Conservation (phyloP, 2,113 vertebrate genomes). For the Mormoops blainvillei region DNA sequence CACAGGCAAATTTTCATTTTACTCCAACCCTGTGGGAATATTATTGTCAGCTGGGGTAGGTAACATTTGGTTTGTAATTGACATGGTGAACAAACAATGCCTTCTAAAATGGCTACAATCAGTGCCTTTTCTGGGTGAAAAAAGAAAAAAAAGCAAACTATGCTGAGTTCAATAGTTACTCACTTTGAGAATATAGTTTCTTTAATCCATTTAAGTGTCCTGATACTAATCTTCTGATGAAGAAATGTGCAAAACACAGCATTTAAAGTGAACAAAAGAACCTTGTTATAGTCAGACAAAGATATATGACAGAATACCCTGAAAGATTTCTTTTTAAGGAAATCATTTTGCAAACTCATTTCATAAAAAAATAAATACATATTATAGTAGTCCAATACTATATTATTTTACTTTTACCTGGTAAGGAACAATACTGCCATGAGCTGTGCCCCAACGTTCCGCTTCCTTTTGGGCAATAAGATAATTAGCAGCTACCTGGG, state of each 20-base stretch:
- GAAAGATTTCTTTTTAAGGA: background rate
- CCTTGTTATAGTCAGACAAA: conserved; percentile 47
- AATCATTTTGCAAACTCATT: background rate
- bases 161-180: conserved; percentile 59
- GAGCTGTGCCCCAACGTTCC: conserved; percentile 88
- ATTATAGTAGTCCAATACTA: background rate
- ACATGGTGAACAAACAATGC: conserved; percentile 33
- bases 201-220: conserved; percentile 74
- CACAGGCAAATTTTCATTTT: conserved; percentile 32
- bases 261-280: conserved; percentile 71
- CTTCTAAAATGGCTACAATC: conserved; percentile 41
- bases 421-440: conserved; percentile 90
- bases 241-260: conserved; percentile 60
- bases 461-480: conserved; percentile 85
- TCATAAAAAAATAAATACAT: conserved; percentile 3
- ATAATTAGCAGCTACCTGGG: conserved; percentile 88
- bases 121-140: conserved; percentile 36
- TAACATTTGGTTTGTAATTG: conserved; percentile 42
- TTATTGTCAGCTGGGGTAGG: conserved; percentile 39
- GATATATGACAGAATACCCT: conserved; percentile 12
- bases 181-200: conserved; percentile 68
- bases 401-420: conserved; percentile 79
- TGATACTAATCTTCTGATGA: conserved; percentile 73
- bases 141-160: conserved; percentile 29
- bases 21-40: conserved; percentile 38